A percentile compares a stretch with the other conserved stretches of the same genome.
These are phyloP conservation scores for Chloroceryle inda DNA, from an alignment of 2,797 vertebrate species.

Conservation along the genomic window DNA sequence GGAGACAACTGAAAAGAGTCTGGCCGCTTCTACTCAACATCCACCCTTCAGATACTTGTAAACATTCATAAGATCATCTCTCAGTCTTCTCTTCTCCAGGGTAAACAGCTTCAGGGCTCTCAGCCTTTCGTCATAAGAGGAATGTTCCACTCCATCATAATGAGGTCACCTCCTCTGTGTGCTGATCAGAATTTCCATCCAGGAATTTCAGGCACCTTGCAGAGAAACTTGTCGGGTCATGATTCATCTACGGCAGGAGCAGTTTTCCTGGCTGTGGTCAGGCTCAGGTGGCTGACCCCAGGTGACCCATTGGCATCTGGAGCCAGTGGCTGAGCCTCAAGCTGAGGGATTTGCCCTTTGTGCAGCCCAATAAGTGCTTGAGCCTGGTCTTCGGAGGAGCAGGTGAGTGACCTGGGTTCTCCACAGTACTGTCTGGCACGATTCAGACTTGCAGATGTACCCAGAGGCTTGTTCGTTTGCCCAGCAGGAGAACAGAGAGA, in stretches of 20 bases:
- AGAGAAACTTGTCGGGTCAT: neutral
- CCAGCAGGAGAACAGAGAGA: neutral
- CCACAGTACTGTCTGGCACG: neutral
- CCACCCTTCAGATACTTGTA: too few species aligned
- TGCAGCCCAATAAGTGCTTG: neutral
- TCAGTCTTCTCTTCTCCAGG: too few species aligned
- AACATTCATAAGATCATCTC: too few species aligned
- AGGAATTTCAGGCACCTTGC: neutral
- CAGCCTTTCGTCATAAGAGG: too few species aligned
- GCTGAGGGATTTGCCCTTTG: neutral
- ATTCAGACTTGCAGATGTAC: neutral
- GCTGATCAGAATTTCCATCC: neutral
- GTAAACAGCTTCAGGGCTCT: too few species aligned
- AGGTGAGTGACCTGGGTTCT: neutral
- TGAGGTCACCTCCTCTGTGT: neutral
- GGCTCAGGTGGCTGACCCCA: neutral
- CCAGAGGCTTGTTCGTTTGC: neutral
- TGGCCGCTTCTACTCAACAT: too few species aligned
- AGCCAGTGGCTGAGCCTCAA: neutral
- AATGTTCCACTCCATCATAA: too few species aligned
- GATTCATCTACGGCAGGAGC: accelerated
- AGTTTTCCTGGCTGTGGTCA: neutral
- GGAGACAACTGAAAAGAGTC: too few species aligned
- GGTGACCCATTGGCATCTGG: neutral
- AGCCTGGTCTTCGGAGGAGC: neutral